Evolutionary conservation across 1,140 invertebrate species (phyloP).

Genomic region (Bombus soroeensis): DNA sequence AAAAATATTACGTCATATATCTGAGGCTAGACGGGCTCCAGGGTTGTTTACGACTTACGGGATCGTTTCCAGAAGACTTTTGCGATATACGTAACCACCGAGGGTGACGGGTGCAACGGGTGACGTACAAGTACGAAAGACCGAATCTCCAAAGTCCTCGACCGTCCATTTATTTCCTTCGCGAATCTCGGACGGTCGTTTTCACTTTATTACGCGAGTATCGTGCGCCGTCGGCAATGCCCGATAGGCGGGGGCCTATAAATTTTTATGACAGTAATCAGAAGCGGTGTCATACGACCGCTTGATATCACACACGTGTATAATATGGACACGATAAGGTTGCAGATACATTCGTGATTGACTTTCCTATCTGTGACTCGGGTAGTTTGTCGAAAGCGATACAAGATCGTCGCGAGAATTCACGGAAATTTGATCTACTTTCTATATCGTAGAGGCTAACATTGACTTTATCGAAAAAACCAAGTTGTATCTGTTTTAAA

Average conservation of each 20-base stretch:
- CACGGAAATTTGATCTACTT: not conserved
- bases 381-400: not conserved
- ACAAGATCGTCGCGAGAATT: constrained; percentile 7
- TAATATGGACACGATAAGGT: constrained; percentile 53
- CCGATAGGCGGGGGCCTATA: constrained; percentile 58
- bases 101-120: constrained; percentile 60
- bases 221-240: constrained; percentile 35
- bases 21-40: constrained; percentile 68
- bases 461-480: not conserved
- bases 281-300: constrained; percentile 50
- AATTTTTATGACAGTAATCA: constrained; percentile 69
- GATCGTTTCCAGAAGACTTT: constrained; percentile 73
- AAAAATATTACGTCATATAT: constrained; percentile 76
- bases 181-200: constrained; percentile 68
- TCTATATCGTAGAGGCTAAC: not conserved
- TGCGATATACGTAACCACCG: constrained; percentile 64
- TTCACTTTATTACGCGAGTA: constrained; percentile 68
- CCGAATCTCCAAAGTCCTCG: constrained; percentile 61
- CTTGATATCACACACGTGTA: constrained; percentile 52
- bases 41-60: constrained; percentile 73
- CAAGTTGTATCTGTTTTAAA: not conserved
- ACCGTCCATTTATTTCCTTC: constrained; percentile 64
- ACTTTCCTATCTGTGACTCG: not conserved
- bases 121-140: constrained; percentile 68
- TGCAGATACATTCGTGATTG: constrained; percentile 7